phyloP scores from a whole-genome alignment of 35 echinoderm and acorn worm species.

The Holothuria glaberrima region DNA sequence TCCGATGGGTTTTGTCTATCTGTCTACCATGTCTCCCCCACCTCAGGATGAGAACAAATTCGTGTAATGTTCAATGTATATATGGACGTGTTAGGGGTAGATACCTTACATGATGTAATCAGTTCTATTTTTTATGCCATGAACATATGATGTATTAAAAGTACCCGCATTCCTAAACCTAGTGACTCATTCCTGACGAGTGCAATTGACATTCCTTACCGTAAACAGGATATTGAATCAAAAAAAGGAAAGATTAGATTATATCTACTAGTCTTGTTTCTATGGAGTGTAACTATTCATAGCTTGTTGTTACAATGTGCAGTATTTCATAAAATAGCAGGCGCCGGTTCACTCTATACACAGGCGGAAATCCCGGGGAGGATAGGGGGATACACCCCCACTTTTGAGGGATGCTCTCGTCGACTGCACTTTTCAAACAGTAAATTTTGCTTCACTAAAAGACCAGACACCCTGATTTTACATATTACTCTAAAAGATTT shows the following conservation, averaged over 20 bases:
- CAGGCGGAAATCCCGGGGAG: not conserved
- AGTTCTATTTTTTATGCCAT: not conserved
- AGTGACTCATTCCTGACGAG: not conserved
- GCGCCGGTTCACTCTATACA: not conserved
- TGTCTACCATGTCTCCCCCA: too few species aligned
- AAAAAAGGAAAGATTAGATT: not conserved
- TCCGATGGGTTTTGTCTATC: not conserved
- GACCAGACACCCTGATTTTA: too few species aligned
- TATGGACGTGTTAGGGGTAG: not conserved
- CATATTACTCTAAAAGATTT: too few species aligned
- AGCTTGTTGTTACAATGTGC: not conserved
- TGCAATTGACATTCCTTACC: not conserved
- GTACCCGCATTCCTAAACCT: not conserved
- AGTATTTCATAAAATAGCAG: too few species aligned
- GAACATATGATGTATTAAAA: too few species aligned
- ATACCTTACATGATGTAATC: not conserved
- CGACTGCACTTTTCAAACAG: not conserved
- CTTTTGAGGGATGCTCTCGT: not conserved
- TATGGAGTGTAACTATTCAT: not conserved
- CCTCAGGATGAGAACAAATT: too few species aligned
- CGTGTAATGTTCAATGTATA: not conserved
- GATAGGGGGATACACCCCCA: not conserved
- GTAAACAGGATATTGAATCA: slow-evolving; percentile 38
- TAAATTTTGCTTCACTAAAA: too few species aligned
- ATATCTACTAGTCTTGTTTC: not conserved